Evolutionary conservation across 2,113 vertebrate species (phyloP), one percentile per base, ranked within the genome.

Genomic region (Hirundichthys speculiger): DNA sequence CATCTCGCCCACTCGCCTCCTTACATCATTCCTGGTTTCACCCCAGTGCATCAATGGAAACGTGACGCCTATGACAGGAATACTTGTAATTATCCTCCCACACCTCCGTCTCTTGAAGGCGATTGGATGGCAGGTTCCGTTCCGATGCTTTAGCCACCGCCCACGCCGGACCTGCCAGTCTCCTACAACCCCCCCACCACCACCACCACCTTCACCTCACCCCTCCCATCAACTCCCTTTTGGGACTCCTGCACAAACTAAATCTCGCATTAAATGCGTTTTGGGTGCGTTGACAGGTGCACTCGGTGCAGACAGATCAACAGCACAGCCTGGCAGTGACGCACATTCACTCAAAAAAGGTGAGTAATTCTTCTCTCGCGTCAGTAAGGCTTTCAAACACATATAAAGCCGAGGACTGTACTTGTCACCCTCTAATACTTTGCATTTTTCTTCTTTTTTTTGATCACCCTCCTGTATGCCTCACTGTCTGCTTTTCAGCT

Each of bases 1-100:
- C 18, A 15, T 68, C 66, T 82, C 83, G 57, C 86, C 85, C 85
- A 83, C 88, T 73, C 69, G 16, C 71, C 73, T 75, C 53, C 77
- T 77, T 64, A 45, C 77, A 65, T 77, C 19, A 54, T 42, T 25
- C 64, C 57, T 63, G 79, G 75, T 88, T 82, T 84, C 81, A 71
- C 77, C 87, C 74, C 78, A 73, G 65, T 77, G 87, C 84, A 83
- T 90, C 87, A 88, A 82, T 84, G 76, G 73, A 30, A 85, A 83
- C 61, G 73, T 86, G 85, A 85, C 56, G 83, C 69, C 77, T 68
- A 78, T 81, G 86, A 89, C 85, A 87, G 83, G 74, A 89, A 86
- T 79, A 89, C 80, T 85, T 83, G 77, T 87, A 88, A 90, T 90
- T 88, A 88, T 80, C 75, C 76, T 76, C 88, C 86, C 84, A 87